phyloP scores from a whole-genome alignment of 2,113 vertebrate genomes.

The Gopherus flavomarginatus region DNA sequence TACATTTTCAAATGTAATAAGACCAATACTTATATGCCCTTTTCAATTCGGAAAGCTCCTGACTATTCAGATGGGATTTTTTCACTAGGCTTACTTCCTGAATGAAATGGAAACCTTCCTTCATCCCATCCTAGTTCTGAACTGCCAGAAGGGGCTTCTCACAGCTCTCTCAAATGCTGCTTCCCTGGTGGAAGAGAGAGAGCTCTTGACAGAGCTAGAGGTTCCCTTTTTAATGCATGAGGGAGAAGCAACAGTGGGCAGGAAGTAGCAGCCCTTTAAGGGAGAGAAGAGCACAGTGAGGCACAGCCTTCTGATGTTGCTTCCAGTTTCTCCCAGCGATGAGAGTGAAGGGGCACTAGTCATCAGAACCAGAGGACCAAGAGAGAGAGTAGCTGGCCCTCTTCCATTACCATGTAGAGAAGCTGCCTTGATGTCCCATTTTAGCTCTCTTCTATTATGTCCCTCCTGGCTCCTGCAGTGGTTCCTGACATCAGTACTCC shows the following conservation, averaged over 20 bases:
- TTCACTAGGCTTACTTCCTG: not conserved
- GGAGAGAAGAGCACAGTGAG: not conserved
- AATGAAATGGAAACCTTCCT: not conserved
- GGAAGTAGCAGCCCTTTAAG: not conserved
- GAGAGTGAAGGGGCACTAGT: constrained; percentile 27
- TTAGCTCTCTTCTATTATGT: not conserved
- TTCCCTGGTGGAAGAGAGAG: not conserved
- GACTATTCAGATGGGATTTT: no score
- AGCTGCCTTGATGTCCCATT: not conserved
- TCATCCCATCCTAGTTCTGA: not conserved
- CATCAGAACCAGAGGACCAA: constrained; percentile 51
- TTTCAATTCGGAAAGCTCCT: not conserved
- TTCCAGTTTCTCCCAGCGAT: not conserved
- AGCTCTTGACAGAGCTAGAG: not conserved
- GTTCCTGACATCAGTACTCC: not conserved
- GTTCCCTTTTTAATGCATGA: not conserved
- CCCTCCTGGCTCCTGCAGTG: not conserved
- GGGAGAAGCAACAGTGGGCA: not conserved
- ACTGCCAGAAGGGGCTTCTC: not conserved
- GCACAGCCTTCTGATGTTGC: not conserved
- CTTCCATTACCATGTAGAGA: not conserved
- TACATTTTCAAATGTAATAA: not conserved
- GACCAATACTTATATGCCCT: not conserved
- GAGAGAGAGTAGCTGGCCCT: constrained; percentile 36
- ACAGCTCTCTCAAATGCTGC: not conserved